Conservation (phyloP, 2,113 vertebrate species). For the Upupa epops region DNA sequence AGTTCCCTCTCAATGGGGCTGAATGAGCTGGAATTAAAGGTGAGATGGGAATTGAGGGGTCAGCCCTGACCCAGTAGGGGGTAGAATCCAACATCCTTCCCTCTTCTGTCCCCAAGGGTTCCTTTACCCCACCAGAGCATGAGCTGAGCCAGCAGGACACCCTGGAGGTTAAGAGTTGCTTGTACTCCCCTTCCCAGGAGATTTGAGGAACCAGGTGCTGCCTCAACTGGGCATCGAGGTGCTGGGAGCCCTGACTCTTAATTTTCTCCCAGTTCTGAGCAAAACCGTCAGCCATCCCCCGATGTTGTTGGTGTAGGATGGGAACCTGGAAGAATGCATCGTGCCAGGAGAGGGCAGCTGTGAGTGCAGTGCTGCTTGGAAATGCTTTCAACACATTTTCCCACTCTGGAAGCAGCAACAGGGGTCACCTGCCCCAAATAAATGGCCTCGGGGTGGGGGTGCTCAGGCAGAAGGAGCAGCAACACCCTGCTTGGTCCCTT, state of each 20-base stretch:
- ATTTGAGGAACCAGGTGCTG: no score
- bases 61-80: not conserved
- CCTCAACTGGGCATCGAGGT: no score
- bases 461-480: not conserved
- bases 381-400: accelerated
- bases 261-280: accelerated
- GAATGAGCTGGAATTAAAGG: accelerated
- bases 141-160: not conserved
- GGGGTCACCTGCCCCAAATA: accelerated
- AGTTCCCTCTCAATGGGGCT: accelerated
- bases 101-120: not conserved
- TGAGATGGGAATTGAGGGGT: accelerated
- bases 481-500: accelerated
- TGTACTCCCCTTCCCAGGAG: accelerated
- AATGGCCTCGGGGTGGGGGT: accelerated
- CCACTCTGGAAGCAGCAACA: accelerated
- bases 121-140: accelerated
- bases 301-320: not conserved
- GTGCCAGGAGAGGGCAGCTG: not conserved
- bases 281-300: accelerated
- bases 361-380: not conserved
- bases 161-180: accelerated
- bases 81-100: accelerated
- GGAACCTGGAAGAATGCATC: accelerated
- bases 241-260: not conserved